Evolutionary conservation across 2,797 vertebrate species (phyloP).

Genomic region (Erethizon dorsatum): DNA sequence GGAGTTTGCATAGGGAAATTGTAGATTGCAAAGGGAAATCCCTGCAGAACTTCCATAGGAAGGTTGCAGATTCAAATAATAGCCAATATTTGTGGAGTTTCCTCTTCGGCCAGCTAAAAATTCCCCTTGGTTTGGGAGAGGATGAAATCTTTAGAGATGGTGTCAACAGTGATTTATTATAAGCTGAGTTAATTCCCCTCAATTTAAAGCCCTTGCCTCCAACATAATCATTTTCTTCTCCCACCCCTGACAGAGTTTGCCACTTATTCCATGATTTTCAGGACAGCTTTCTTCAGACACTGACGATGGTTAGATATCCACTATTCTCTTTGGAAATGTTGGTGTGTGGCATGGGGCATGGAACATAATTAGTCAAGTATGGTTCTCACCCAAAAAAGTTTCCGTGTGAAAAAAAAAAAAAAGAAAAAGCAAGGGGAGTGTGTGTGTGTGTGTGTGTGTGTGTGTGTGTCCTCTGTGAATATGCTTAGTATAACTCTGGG

Average conservation of each 20-base stretch:
- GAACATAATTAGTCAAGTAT: constrained; percentile 84
- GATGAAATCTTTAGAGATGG: constrained; percentile 61
- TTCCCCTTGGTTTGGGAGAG: constrained; percentile 73
- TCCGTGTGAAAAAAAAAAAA: not conserved
- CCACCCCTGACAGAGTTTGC: constrained; percentile 70
- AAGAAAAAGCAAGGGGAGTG: not conserved
- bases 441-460: not conserved
- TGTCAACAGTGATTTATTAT: constrained; percentile 71
- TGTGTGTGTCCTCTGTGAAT: not conserved
- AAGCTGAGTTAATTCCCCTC: constrained; percentile 80
- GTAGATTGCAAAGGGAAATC: constrained; percentile 43
- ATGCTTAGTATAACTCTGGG: not conserved
- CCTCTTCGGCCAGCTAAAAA: not conserved
- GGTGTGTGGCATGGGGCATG: constrained; percentile 51
- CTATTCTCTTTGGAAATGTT: constrained; percentile 87
- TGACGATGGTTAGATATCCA: constrained; percentile 74
- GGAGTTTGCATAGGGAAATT: not conserved
- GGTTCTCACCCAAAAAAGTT: constrained; percentile 78
- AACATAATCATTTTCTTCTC: constrained; percentile 71
- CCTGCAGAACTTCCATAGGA: constrained; percentile 32
- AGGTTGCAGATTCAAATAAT: constrained; percentile 34
- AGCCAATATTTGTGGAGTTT: constrained; percentile 37
- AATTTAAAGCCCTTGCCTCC: constrained; percentile 71
- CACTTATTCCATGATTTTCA: constrained; percentile 71
- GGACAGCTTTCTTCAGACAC: constrained; percentile 77